These are phyloP conservation scores for Chloroceryle inda DNA, from an alignment of 2,797 vertebrate species.

Conservation along the genomic window DNA sequence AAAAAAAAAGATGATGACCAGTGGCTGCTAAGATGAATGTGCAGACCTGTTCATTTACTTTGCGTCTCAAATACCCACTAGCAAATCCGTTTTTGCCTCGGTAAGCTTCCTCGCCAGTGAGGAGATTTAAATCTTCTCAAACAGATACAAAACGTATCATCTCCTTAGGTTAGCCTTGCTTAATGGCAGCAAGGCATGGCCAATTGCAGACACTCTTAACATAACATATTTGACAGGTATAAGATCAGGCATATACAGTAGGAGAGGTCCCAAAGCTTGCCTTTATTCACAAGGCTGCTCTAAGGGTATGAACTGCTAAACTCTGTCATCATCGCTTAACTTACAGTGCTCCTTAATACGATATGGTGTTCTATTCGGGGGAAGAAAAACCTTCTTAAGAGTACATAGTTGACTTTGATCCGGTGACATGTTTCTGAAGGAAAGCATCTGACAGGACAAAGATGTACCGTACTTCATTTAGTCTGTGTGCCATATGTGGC, in stretches of 20 bases:
- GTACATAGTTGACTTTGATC: constrained; percentile 52
- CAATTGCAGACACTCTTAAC: background rate
- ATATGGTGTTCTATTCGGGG: background rate
- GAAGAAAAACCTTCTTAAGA: background rate
- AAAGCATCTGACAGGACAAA: constrained; percentile 48
- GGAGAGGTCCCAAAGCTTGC: constrained; percentile 37
- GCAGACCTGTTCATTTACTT: background rate
- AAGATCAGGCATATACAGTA: background rate
- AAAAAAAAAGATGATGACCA: rapidly evolving
- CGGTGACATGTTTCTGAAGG: constrained; percentile 33
- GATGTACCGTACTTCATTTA: constrained; percentile 27
- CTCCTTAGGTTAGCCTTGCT: background rate
- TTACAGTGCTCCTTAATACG: constrained; percentile 5
- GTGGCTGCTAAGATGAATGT: background rate
- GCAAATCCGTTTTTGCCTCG: constrained; percentile 1
- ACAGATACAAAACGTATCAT: background rate
- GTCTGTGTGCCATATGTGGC: background rate
- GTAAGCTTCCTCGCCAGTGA: background rate
- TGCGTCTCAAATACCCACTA: background rate
- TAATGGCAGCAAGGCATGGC: constrained; percentile 13
- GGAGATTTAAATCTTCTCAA: constrained; percentile 17
- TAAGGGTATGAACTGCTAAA: constrained; percentile 53
- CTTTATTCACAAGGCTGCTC: constrained; percentile 32
- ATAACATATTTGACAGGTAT: constrained; percentile 39
- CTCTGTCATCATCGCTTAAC: constrained; percentile 61